Evolutionary conservation across 2,797 vertebrate genomes (phyloP), one percentile per base, ranked within the genome.

Genomic region (Echeneis naucrates): DNA sequence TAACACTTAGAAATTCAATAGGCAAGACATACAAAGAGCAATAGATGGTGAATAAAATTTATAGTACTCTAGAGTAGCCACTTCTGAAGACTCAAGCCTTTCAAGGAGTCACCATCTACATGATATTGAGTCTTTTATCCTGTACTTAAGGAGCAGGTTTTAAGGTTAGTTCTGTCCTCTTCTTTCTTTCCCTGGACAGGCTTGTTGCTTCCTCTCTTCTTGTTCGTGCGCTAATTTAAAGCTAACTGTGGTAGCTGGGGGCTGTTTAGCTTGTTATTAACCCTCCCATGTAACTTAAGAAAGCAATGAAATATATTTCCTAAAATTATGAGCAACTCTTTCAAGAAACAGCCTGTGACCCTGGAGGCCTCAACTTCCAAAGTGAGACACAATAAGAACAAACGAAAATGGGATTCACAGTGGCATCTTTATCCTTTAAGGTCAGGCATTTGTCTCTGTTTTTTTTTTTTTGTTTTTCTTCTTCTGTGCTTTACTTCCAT

Each of bases 361-460:
- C 47, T 14, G 14, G 61, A 38, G 72, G 58, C 52, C 33, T 68
- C 80, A 59, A 33, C 30, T 47, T 33, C 23, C 62, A 85, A 83
- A 75, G 83, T 70, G 50, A 75, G 56, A 35, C 60, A 51, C 81
- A 87, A 75, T 68, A 32, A 57, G 32, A 60, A 71, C 38, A 53
- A 58, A 42, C 62, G 19, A 42, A 59, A 26, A 35, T 4, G 1
- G 52, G 62, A 78, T 81, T 74, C 74, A 44, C 74, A 86, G 61
- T 16, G 37, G 44, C 71, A 65, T 81, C 65, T 71, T 73, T 60
- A 23, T 67, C 64, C 68, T 80, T 75, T 77, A 4, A 68, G 76
- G 79, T 84, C 73, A 67, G 68, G 51, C 13, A 1, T 59, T 51
- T 47, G 27, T 68, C 45, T 77, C 33, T 16, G 12, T 50, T 38